These are phyloP conservation scores for Iphiclides podalirius DNA, from an alignment of 2,888 invertebrate species.

Conservation along the genomic window DNA sequence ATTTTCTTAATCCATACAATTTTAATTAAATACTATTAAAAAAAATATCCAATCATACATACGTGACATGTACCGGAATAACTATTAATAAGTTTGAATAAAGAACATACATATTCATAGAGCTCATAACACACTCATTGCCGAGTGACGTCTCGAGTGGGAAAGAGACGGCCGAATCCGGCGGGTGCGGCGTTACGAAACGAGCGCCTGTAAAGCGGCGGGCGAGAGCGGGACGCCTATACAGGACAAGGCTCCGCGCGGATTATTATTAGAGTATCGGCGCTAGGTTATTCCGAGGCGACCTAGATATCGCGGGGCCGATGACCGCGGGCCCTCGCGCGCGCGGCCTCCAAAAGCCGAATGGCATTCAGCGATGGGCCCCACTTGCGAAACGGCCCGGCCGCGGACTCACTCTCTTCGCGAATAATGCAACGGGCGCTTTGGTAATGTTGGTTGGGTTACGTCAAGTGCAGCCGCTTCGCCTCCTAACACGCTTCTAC, in stretches of 20 bases:
- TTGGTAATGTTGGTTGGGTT: conserved; percentile 37
- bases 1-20: too few relatives aligned
- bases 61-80: background rate
- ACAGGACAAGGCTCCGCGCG: conserved; percentile 63
- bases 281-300: conserved; percentile 79
- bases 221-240: conserved; percentile 65
- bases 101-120: background rate
- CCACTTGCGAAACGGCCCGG: conserved; percentile 72
- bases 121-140: conserved; percentile 42
- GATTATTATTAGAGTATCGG: conserved; percentile 79
- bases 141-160: conserved; percentile 39
- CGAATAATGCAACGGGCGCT: conserved; percentile 56
- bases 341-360: conserved; percentile 77
- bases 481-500: too few relatives aligned
- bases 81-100: background rate
- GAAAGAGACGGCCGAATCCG: conserved; percentile 62
- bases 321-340: conserved; percentile 78
- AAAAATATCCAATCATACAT: background rate
- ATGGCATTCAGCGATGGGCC: conserved; percentile 78
- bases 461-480: conserved; percentile 22
- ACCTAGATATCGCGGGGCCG: conserved; percentile 79
- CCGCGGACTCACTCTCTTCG: conserved; percentile 52
- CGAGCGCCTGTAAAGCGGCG: conserved; percentile 40
- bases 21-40: too few relatives aligned
- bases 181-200: conserved; percentile 41